Conservation (phyloP, 2,888 invertebrate genomes). For the Pemphredon lugubris region DNA sequence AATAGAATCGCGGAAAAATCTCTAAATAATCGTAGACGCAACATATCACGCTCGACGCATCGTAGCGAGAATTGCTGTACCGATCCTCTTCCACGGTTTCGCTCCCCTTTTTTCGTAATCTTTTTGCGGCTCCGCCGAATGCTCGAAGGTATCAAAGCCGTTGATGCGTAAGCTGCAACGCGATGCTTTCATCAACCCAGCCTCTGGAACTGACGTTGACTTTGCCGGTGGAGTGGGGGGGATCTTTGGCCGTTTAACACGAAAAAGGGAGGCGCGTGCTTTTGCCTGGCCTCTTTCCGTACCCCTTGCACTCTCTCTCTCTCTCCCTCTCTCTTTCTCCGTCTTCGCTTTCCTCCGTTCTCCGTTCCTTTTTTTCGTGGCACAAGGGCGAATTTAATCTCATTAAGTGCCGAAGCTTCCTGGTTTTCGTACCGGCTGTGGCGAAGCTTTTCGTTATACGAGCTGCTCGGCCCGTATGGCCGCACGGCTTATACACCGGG, state of each 20-base stretch:
- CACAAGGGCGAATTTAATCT: constrained; percentile 70
- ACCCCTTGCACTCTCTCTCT: constrained; percentile 3
- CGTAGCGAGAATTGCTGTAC: constrained; percentile 12
- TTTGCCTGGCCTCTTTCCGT: constrained; percentile 36
- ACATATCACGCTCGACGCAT: constrained; percentile 20
- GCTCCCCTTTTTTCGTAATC: constrained; percentile 18
- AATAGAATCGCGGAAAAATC: too few relatives aligned
- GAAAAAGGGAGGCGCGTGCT: constrained; percentile 29
- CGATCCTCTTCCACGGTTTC: constrained; percentile 26
- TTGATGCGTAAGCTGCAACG: constrained; percentile 26
- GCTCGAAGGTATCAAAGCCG: constrained; percentile 35
- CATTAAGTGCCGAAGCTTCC: constrained; percentile 71
- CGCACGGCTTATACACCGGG: constrained; percentile 41
- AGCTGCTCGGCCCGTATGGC: constrained; percentile 61
- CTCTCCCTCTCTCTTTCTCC: neutral
- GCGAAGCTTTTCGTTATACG: constrained; percentile 66
- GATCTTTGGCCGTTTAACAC: constrained; percentile 44
- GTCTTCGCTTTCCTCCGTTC: too few relatives aligned
- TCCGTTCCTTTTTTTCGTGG: constrained; percentile 54
- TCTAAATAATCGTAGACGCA: constrained; percentile 14
- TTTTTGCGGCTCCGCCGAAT: constrained; percentile 32
- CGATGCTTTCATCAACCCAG: constrained; percentile 28
- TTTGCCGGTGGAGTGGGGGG: constrained; percentile 7
- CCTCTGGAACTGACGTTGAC: constrained; percentile 42
- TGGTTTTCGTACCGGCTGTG: constrained; percentile 53